A percentile compares a stretch with the other conserved stretches of the same genome.
phyloP scores from a whole-genome alignment of 1,140 invertebrate genomes.

The Lepidurus apus region DNA sequence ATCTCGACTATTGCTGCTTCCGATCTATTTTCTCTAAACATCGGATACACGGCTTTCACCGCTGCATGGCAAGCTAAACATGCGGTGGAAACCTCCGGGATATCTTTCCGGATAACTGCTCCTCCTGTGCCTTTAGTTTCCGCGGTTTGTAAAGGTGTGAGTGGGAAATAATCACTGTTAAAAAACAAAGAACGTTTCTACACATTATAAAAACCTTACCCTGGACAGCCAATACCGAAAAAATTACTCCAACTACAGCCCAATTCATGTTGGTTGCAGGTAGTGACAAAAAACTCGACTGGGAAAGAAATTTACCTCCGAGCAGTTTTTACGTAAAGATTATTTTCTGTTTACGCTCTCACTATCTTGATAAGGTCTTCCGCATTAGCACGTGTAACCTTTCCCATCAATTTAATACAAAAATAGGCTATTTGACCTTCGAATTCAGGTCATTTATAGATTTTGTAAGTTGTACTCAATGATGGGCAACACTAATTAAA shows the following conservation, averaged over 20 bases:
- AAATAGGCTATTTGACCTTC: too few relatives aligned
- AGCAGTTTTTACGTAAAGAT: background rate
- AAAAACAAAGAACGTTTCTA: background rate
- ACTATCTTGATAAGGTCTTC: background rate
- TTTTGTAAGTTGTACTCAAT: too few relatives aligned
- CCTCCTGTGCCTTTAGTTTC: background rate
- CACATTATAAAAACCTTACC: background rate
- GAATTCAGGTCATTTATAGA: too few relatives aligned
- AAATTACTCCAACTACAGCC: background rate
- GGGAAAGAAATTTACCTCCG: background rate
- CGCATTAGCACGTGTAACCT: too few relatives aligned
- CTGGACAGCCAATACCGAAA: background rate
- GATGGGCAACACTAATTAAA: too few relatives aligned
- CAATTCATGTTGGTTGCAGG: background rate
- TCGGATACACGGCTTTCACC: background rate
- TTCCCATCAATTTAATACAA: too few relatives aligned
- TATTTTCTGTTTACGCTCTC: background rate
- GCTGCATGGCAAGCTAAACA: conserved; percentile 23
- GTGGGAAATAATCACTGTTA: background rate
- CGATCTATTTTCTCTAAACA: conserved; percentile 15
- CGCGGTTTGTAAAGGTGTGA: background rate
- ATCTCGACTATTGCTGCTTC: background rate
- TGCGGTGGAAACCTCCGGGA: background rate
- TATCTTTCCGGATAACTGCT: background rate
- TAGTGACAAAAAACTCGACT: background rate